Percentiles rank a stretch among this genome's conserved stretches.
Evolutionary conservation across 1,140 invertebrate species (phyloP).

Genomic region (Diabrotica virgifera): DNA sequence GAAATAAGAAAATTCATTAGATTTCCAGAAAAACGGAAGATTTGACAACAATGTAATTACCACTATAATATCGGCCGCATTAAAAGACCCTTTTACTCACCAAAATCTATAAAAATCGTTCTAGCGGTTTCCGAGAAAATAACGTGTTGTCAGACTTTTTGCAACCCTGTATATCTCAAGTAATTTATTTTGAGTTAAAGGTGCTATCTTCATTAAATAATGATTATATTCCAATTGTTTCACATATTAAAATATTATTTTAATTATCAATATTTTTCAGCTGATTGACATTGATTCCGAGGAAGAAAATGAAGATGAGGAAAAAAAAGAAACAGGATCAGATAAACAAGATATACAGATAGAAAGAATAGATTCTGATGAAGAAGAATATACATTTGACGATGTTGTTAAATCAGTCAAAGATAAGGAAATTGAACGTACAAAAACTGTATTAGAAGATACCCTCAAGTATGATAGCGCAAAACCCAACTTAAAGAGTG

Average conservation of each 20-base stretch:
- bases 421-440: conserved; percentile 50
- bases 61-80: too few relatives aligned
- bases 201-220: conserved; percentile 32
- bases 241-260: too few relatives aligned
- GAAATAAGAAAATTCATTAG: too few relatives aligned
- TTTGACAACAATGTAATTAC: too few relatives aligned
- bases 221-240: too few relatives aligned
- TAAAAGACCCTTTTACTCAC: too few relatives aligned
- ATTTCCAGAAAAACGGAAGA: too few relatives aligned
- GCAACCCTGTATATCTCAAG: too few relatives aligned
- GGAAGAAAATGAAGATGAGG: conserved; percentile 28
- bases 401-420: conserved; percentile 64
- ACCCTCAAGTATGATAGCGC: conserved; percentile 38
- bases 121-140: too few relatives aligned
- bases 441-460: conserved; percentile 38
- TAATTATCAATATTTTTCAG: conserved; percentile 12
- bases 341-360: conserved; percentile 41
- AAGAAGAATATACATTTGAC: conserved; percentile 67
- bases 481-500: conserved; percentile 48
- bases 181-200: conserved; percentile 34
- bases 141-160: too few relatives aligned
- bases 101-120: too few relatives aligned
- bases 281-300: conserved; percentile 13
- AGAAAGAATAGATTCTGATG: conserved; percentile 54
- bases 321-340: conserved; percentile 39